These are phyloP conservation scores for Marmota flaviventris DNA, from an alignment of 2,113 vertebrate species.

Conservation along the genomic window DNA sequence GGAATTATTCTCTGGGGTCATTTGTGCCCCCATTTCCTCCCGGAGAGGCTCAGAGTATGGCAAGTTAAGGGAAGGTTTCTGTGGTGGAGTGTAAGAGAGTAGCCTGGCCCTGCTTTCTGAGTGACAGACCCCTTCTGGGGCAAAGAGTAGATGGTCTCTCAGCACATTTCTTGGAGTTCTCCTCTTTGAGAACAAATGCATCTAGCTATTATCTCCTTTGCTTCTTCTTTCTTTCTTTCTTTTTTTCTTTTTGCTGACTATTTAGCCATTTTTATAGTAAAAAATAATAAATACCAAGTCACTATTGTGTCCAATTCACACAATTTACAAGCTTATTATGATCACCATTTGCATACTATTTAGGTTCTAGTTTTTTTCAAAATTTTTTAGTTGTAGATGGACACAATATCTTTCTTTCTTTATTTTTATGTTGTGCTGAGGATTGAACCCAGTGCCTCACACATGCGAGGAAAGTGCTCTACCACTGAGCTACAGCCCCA, in stretches of 20 bases:
- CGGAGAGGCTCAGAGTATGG: background rate
- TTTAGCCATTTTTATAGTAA: constrained; percentile 67
- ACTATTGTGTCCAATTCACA: constrained; percentile 38
- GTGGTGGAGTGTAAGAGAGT: background rate
- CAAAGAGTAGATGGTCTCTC: background rate
- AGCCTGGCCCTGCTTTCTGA: background rate
- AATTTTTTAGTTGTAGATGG: no score
- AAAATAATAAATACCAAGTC: constrained; percentile 71
- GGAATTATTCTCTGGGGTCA: background rate
- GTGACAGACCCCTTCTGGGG: background rate
- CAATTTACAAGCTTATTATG: constrained; percentile 24
- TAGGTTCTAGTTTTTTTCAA: background rate
- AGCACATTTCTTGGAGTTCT: constrained; percentile 30
- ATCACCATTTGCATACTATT: constrained; percentile 52
- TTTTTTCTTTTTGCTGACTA: constrained; percentile 44
- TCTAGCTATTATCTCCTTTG: constrained; percentile 52
- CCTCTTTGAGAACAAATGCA: constrained; percentile 65
- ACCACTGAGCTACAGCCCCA: no score
- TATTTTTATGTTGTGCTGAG: no score
- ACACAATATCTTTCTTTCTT: no score
- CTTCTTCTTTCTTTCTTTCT: constrained; percentile 24
- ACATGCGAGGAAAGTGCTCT: no score
- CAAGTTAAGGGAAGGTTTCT: background rate
- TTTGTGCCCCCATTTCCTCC: background rate
- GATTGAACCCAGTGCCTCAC: no score